phyloP scores from a whole-genome alignment of 2,888 invertebrate species.

The Harpagoxenus sublaevis region DNA sequence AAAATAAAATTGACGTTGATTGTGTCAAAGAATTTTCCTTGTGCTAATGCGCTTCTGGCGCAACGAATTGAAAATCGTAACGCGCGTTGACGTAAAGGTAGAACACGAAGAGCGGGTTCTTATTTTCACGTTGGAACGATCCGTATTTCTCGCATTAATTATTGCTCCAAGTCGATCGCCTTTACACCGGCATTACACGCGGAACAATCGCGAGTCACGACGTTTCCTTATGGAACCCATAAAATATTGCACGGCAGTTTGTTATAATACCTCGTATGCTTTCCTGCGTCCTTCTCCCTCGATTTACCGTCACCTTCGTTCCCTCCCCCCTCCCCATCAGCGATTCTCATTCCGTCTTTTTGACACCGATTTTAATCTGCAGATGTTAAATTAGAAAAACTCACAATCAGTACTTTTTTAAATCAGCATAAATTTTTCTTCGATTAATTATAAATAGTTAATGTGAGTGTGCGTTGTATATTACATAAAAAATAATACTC shows the following conservation, averaged over 20 bases:
- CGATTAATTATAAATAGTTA: background rate
- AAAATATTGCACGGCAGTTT: slow-evolving; percentile 80
- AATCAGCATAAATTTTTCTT: background rate
- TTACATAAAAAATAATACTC: background rate
- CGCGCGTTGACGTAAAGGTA: background rate
- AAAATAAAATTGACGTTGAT: slow-evolving; percentile 4
- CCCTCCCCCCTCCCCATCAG: slow-evolving; percentile 32
- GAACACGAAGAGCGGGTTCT: slow-evolving; percentile 21
- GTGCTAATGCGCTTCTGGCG: background rate
- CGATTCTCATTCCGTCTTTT: slow-evolving; percentile 59
- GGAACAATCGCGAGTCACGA: slow-evolving; percentile 78
- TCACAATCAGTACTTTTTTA: background rate
- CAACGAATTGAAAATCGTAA: slow-evolving; percentile 37
- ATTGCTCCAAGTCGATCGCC: slow-evolving; percentile 59
- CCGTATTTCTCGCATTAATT: slow-evolving; percentile 59
- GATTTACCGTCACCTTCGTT: slow-evolving; percentile 53
- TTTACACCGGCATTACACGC: slow-evolving; percentile 65
- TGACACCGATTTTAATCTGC: background rate
- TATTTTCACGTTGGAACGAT: slow-evolving; percentile 51
- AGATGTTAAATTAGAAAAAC: background rate
- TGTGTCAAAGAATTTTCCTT: background rate
- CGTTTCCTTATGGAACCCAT: slow-evolving; percentile 83
- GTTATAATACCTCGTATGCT: slow-evolving; percentile 67
- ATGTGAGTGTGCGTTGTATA: background rate
- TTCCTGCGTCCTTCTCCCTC: slow-evolving; percentile 61